Evolutionary conservation across 2,113 vertebrate genomes (phyloP), one percentile per base, ranked within the genome.

Genomic region (Rhinoderma darwinii): DNA sequence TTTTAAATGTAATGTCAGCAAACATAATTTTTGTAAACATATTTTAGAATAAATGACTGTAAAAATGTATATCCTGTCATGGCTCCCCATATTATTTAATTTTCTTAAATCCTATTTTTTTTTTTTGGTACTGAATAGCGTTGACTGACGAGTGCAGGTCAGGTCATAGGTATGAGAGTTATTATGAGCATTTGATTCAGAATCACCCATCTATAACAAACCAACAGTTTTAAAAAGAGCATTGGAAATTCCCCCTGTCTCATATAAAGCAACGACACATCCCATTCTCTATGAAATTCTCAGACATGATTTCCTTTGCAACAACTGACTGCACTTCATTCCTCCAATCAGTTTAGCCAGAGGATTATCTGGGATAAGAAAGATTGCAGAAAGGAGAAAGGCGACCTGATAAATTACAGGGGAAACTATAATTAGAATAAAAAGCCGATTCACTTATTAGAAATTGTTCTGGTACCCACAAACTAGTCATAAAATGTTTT

Each of bases 171-270:
- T 43, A 32, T 61, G 25, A 68, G 32, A 25, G 22, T 14, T 27
- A 82, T 44, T 27, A 30, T 30, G n/a, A 22, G 8, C n/a, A 35
- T 41, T 47, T 15, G 18, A 37, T 82, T 25, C 41, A 47, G 7
- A 12, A 68, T 43, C 41, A 47, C 59, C 17, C 39, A 51, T 51
- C 68, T 37, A n/a, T 2, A 72, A 35, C 35, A 25, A 37, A 25
- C 63, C 27, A 30, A 22, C 68, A 74, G 32, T 27, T 75, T 22
- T 25, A 54, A 63, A 22, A 18, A 77, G 72, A 25, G 22, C 37
- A 27, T 15, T 84, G 83, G 83, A 84, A 84, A 77, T 84, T 54
- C 83, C 83, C 83, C 25, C 70, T 27, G 37, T 9, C 35, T 44
- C n/a, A 15, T 22, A 84, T 51, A 63, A 63, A 61, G 39, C 83